Evolutionary conservation across 2,797 vertebrate genomes (phyloP).

Genomic region (Sebastes iracundus): DNA sequence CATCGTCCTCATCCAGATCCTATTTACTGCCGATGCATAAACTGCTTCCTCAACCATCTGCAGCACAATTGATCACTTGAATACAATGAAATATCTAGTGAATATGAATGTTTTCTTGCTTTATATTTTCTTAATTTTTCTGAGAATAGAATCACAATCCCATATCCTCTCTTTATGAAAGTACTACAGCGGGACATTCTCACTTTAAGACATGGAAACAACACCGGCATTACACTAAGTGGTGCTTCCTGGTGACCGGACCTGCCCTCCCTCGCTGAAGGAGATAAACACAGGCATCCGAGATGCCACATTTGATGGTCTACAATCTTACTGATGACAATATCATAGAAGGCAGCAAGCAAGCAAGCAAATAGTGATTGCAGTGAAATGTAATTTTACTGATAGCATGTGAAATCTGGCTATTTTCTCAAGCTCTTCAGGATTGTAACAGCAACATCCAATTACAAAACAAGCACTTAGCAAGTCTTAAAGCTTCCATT

Average conservation of each 20-base stretch:
- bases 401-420: background rate
- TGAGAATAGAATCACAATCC: background rate
- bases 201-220: background rate
- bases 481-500: background rate
- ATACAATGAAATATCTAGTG: conserved; percentile 21
- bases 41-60: conserved; percentile 27
- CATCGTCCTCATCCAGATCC: conserved; percentile 23
- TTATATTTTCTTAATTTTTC: background rate
- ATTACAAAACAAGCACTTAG: conserved; percentile 1
- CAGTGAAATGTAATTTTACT: background rate
- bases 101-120: background rate
- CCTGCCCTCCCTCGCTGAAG: background rate
- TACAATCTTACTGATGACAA: background rate
- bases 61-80: conserved; percentile 10
- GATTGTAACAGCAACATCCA: background rate
- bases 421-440: background rate
- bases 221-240: background rate
- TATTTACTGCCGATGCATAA: conserved; percentile 44
- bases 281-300: conserved; percentile 5
- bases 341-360: background rate
- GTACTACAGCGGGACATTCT: background rate
- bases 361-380: background rate
- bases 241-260: background rate
- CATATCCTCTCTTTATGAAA: background rate
- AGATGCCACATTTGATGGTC: conserved; percentile 11